Conservation (phyloP, 1,140 invertebrate genomes). For the Zaprionus ornatus region DNA sequence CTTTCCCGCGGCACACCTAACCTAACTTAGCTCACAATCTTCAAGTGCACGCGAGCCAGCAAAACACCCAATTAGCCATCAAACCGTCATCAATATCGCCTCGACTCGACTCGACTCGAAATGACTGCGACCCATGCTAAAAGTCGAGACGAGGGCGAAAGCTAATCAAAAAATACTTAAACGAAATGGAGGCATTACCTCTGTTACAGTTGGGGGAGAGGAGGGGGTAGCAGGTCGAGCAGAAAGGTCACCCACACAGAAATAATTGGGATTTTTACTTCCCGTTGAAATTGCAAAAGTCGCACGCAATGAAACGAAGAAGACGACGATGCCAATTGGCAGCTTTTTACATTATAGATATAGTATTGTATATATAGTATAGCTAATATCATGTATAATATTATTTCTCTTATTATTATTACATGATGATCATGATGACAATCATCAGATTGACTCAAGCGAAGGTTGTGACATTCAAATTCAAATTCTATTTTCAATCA, state of each 20-base stretch:
- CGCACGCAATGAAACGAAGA: constrained; percentile 25
- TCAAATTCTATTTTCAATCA: constrained; percentile 75
- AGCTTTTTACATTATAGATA: constrained; percentile 7
- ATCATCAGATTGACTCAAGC: constrained; percentile 60
- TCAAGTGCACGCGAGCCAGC: constrained; percentile 11
- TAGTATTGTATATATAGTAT: not conserved
- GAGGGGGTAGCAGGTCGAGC: not conserved
- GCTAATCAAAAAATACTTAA: constrained; percentile 76
- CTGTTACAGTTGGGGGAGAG: not conserved
- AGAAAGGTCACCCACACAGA: constrained; percentile 10
- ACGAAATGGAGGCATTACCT: constrained; percentile 53
- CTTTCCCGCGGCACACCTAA: constrained; percentile 10
- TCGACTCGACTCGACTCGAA: constrained; percentile 21
- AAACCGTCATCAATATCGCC: constrained; percentile 28
- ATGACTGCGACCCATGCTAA: constrained; percentile 25
- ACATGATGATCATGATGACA: constrained; percentile 17
- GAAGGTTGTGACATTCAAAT: constrained; percentile 77
- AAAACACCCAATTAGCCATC: constrained; percentile 35
- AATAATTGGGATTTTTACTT: constrained; percentile 37
- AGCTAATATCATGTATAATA: constrained; percentile 6
- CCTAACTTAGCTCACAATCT: constrained; percentile 13
- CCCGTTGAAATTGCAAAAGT: constrained; percentile 26
- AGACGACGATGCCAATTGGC: not conserved
- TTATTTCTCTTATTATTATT: constrained; percentile 12
- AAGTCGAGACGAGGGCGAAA: constrained; percentile 25